Conservation (phyloP, 2,113 vertebrate genomes). For the Bombycilla garrulus region DNA sequence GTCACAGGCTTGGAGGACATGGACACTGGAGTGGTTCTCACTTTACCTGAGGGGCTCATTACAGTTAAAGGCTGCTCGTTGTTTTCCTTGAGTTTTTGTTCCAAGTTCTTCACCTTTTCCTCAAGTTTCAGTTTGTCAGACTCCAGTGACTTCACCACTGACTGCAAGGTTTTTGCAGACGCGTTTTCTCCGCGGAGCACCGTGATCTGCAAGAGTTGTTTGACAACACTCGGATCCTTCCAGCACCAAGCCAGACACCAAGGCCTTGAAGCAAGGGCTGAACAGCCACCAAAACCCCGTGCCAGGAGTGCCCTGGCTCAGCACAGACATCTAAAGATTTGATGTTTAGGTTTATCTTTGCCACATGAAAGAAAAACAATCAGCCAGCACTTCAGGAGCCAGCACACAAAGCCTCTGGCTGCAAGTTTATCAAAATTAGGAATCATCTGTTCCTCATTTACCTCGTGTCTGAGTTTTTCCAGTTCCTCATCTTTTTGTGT, state of each 20-base stretch:
- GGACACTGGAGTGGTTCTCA: background rate
- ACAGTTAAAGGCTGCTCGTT: conserved; percentile 65
- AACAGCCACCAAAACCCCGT: background rate
- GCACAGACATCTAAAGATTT: background rate
- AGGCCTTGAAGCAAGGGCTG: background rate
- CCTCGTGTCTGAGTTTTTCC: conserved; percentile 87
- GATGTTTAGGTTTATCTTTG: background rate
- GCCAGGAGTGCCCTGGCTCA: background rate
- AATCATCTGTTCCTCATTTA: conserved; percentile 14
- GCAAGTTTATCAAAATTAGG: background rate
- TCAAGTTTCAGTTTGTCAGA: conserved; percentile 86
- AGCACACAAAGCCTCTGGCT: background rate
- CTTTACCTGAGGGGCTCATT: conserved; percentile 70
- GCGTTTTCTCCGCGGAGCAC: conserved; percentile 81
- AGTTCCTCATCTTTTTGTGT: conserved; percentile 89
- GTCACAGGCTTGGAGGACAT: background rate
- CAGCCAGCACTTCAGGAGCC: background rate
- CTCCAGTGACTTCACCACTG: conserved; percentile 82
- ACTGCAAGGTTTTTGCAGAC: conserved; percentile 82
- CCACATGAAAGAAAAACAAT: background rate
- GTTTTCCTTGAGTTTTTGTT: conserved; percentile 80
- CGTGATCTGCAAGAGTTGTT: conserved; percentile 73
- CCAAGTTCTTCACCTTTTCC: conserved; percentile 83
- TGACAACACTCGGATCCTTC: background rate
- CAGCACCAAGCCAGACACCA: background rate